Percentiles rank a stretch among this genome's conserved stretches.
Conservation (phyloP, 2,113 vertebrate genomes). For the Etia nguti region DNA sequence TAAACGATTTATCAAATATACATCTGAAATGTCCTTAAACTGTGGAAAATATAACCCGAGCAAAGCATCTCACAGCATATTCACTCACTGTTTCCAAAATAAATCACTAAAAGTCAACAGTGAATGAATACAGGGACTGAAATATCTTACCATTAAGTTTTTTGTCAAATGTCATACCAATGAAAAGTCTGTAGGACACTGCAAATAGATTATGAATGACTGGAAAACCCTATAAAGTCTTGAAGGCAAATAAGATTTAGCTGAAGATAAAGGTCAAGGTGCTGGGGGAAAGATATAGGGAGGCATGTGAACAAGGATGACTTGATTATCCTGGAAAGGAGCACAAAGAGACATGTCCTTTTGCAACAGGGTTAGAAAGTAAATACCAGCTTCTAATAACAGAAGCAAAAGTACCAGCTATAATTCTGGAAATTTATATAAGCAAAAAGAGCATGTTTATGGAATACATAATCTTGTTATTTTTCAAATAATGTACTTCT, state of each 20-base stretch:
- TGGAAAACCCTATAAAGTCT: slow-evolving; percentile 60
- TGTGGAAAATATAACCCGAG: slow-evolving; percentile 11
- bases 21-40: slow-evolving; percentile 34
- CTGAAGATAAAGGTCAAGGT: slow-evolving; percentile 65
- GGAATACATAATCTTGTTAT: background rate
- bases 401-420: background rate
- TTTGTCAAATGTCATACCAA: slow-evolving; percentile 67
- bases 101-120: slow-evolving; percentile 30
- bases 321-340: slow-evolving; percentile 66
- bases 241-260: slow-evolving; percentile 68
- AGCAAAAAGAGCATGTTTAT: background rate
- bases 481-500: background rate
- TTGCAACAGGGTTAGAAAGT: slow-evolving; percentile 39
- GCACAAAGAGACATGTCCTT: slow-evolving; percentile 57
- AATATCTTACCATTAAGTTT: slow-evolving; percentile 58
- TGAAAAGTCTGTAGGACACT: slow-evolving; percentile 60
- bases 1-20: slow-evolving; percentile 13
- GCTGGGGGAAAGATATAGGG: slow-evolving; percentile 46
- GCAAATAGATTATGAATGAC: slow-evolving; percentile 63
- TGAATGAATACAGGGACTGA: slow-evolving; percentile 42
- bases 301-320: slow-evolving; percentile 57
- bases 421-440: background rate
- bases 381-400: slow-evolving; percentile 38
- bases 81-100: slow-evolving; percentile 1
- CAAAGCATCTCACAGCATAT: slow-evolving; percentile 20